A percentile compares a stretch with the other conserved stretches of the same genome.
phyloP scores from a whole-genome alignment of 1,140 invertebrate species.

The Monomorium pharaonis region DNA sequence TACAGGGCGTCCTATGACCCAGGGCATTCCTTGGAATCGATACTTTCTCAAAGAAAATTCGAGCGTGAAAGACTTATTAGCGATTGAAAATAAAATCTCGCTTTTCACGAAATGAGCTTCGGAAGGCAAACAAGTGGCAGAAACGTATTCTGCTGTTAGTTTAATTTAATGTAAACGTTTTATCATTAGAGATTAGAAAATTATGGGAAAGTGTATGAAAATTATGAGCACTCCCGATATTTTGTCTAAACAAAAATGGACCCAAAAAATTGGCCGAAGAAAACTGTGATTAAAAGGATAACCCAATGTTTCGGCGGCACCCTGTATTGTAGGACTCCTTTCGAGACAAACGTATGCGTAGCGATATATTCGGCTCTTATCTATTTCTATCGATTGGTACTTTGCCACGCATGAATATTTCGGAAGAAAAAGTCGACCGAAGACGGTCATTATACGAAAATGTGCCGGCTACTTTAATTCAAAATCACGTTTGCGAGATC shows the following conservation, averaged over 20 bases:
- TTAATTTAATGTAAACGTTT: slow-evolving; percentile 23
- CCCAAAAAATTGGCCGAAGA: neutral
- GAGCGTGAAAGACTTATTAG: neutral
- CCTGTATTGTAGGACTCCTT: slow-evolving; percentile 32
- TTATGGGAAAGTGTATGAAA: slow-evolving; percentile 1
- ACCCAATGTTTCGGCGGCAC: slow-evolving; percentile 14
- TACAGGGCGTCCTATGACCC: slow-evolving; percentile 16
- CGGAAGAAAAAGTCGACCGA: neutral
- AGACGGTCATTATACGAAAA: neutral
- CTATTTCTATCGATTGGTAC: slow-evolving; percentile 38
- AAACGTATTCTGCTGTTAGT: neutral
- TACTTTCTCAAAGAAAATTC: neutral
- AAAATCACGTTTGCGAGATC: slow-evolving; percentile 8
- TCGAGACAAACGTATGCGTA: slow-evolving; percentile 12
- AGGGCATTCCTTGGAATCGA: slow-evolving; percentile 10
- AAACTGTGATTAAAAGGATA: slow-evolving; percentile 36
- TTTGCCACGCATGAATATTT: slow-evolving; percentile 20
- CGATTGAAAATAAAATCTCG: slow-evolving; percentile 14
- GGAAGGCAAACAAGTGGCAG: neutral
- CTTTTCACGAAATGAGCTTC: neutral
- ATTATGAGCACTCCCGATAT: slow-evolving; percentile 6
- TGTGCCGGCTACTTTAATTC: slow-evolving; percentile 1
- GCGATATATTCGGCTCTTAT: slow-evolving; percentile 43
- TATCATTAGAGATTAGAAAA: slow-evolving; percentile 23
- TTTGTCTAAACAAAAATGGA: slow-evolving; percentile 24